Evolutionary conservation across 1,140 invertebrate species (phyloP), one percentile per base, ranked within the genome.

Genomic region (Bombus polaris): DNA sequence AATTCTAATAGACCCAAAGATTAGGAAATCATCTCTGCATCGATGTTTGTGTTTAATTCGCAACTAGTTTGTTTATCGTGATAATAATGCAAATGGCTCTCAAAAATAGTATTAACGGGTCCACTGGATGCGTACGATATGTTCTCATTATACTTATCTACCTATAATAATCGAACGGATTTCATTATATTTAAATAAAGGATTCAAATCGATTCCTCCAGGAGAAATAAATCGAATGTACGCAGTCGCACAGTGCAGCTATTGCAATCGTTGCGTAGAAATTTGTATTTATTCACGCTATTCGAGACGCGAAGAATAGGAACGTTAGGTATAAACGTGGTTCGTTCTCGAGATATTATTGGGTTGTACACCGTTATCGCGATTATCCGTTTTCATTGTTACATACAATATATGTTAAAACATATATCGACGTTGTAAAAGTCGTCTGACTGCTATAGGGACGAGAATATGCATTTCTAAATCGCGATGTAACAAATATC

Each of bases 361-460:
- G 75, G 15, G 85, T 76, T 62, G 9, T 59, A 47, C 39, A 47
- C 57, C 35, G 28, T 71, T 88, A 76, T 81, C 76, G 65, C 80
- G 62, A 87, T 87, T 87, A 75, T 35, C 81, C 66, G 68, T 83
- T 83, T 53, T 79, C 70, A 83, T 73, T 84, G 81, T 72, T 70
- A 70, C 47, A 66, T 42, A 66, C 53, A 80, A 87, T 72, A 59
- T 35, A 44, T 62, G 74, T 84, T 84, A 86, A 80, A 84, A 78
- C 47, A 76, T 70, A 81, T 78, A 85, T 84, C 66, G 78, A 28
- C 25, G 32, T 66, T 32, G 85, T 37, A 59, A 59, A 76, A 53
- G 68, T 39, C 66, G 47, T 53, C 47, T 8, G 47, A 53, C 47
- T 53, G 47, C 47, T 22, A 53, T 53, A 32, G 59, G 13, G 59